Percentiles rank a stretch among this genome's conserved stretches.
These are phyloP conservation scores for Hepsetus odoe DNA, from an alignment of 2,113 vertebrate species.

Conservation along the genomic window DNA sequence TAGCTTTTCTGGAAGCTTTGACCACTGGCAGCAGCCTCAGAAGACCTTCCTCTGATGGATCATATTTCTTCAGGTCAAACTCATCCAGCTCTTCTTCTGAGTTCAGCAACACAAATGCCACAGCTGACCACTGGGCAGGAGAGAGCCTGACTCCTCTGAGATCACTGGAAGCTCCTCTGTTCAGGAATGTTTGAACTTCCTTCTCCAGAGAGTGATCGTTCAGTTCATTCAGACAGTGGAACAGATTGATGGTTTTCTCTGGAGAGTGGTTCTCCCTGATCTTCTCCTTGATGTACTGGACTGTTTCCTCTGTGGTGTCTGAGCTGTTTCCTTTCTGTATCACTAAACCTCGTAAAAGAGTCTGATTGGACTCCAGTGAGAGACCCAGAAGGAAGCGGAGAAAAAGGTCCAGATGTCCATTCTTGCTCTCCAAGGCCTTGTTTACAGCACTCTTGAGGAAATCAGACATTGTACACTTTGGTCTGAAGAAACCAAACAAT, in stretches of 20 bases:
- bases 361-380: neutral
- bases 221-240: neutral
- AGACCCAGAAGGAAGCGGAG: neutral
- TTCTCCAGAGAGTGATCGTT: neutral
- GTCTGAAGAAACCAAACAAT: too few species aligned
- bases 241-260: neutral
- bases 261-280: neutral
- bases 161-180: neutral
- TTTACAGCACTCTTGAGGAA: neutral
- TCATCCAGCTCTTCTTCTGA: neutral
- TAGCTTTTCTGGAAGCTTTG: neutral
- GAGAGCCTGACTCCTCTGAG: neutral
- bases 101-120: neutral
- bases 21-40: neutral
- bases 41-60: neutral
- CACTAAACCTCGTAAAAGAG: neutral
- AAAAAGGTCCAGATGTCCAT: neutral
- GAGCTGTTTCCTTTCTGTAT: neutral
- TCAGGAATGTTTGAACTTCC: neutral
- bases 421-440: neutral
- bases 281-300: constrained; percentile 5
- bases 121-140: constrained; percentile 11
- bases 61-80: neutral
- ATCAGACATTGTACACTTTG: neutral
- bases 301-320: neutral